These are phyloP conservation scores for Brachypterus glaber DNA, from an alignment of 2,888 invertebrate genomes.

Conservation along the genomic window DNA sequence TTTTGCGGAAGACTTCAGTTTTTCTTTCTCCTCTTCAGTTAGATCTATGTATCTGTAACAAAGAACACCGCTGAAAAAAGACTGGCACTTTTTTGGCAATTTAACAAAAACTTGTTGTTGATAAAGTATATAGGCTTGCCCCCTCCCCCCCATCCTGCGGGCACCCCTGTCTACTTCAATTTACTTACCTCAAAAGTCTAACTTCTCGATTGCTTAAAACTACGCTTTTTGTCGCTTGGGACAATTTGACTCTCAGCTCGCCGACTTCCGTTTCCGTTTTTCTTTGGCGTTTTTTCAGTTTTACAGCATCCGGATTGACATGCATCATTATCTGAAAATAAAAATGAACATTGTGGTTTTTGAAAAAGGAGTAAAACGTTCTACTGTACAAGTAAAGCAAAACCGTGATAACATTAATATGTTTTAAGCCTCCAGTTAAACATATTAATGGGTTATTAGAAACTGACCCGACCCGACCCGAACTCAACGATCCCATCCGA, in stretches of 20 bases:
- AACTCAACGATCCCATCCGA: no score
- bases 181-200: slow-evolving; percentile 57
- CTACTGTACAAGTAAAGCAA: no score
- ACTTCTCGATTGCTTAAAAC: slow-evolving; percentile 89
- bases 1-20: slow-evolving; percentile 81
- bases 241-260: slow-evolving; percentile 74
- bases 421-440: no score
- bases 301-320: slow-evolving; percentile 77
- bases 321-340: slow-evolving; percentile 55
- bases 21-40: slow-evolving; percentile 87
- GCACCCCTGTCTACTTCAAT: no score
- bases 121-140: no score
- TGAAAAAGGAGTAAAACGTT: no score
- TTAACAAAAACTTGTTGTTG: slow-evolving; percentile 1
- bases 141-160: no score
- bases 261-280: slow-evolving; percentile 85
- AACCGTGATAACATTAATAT: no score
- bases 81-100: no score
- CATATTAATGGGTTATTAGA: no score
- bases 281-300: slow-evolving; percentile 76
- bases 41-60: slow-evolving; percentile 62
- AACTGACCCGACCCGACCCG: no score
- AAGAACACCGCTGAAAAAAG: slow-evolving; percentile 8
- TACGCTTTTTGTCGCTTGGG: slow-evolving; percentile 73
- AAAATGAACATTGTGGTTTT: slow-evolving; percentile 4